phyloP scores from a whole-genome alignment of 2,888 invertebrate species.

The Liopterus haemorrhoidalis region DNA sequence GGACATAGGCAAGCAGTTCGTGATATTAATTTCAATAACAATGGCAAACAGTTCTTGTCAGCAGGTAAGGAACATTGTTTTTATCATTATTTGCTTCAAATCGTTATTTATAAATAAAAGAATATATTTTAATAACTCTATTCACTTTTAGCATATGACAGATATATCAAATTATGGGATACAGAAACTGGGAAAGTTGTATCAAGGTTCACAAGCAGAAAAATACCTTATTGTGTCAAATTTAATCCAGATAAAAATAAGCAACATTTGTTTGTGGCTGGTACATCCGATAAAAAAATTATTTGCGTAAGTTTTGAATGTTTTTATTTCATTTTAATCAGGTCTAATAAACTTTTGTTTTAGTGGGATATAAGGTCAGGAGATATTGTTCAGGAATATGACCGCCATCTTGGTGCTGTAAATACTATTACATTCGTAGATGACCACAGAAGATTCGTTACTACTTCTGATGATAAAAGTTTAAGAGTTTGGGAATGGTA shows the following conservation, averaged over 20 bases:
- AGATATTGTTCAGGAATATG: slow-evolving; percentile 96
- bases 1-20: slow-evolving; percentile 96
- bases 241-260: slow-evolving; percentile 97
- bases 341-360: slow-evolving; percentile 33
- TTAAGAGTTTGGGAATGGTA: slow-evolving; percentile 99
- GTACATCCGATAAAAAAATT: slow-evolving; percentile 98
- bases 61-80: slow-evolving; percentile 59
- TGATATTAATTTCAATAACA: slow-evolving; percentile 93
- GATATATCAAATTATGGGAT: slow-evolving; percentile 98
- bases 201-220: slow-evolving; percentile 86
- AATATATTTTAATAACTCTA: slow-evolving; percentile 11
- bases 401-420: slow-evolving; percentile 96
- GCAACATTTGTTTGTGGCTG: slow-evolving; percentile 95
- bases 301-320: slow-evolving; percentile 73
- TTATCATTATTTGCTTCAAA: neutral
- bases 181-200: slow-evolving; percentile 90
- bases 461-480: slow-evolving; percentile 98
- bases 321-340: slow-evolving; percentile 14
- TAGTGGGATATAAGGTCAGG: slow-evolving; percentile 95
- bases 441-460: slow-evolving; percentile 94
- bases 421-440: slow-evolving; percentile 99
- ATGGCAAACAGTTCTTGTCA: slow-evolving; percentile 86
- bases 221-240: slow-evolving; percentile 96
- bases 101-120: slow-evolving; percentile 23
- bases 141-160: slow-evolving; percentile 72